Evolutionary conservation across 2,113 vertebrate species (phyloP).

Genomic region (Tragelaphus strepsiceros): DNA sequence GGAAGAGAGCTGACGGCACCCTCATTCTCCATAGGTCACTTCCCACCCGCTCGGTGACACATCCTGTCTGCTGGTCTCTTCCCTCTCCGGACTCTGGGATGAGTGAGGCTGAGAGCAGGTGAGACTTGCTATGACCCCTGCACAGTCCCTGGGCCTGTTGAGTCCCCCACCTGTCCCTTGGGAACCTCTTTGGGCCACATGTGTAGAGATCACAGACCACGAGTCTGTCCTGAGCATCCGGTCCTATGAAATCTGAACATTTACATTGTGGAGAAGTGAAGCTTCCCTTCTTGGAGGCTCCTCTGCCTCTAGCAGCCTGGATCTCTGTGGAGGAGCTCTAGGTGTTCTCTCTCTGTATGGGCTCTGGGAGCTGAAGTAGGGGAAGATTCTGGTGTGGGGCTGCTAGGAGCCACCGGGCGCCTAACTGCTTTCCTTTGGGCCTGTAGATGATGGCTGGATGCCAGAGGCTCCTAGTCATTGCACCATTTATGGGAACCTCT

Average conservation of each 20-base stretch:
- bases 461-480: neutral
- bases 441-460: neutral
- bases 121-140: neutral
- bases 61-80: neutral
- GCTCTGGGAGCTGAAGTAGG: too few species aligned
- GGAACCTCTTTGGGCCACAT: neutral
- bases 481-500: neutral
- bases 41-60: accelerated
- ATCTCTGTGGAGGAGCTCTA: neutral
- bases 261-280: neutral
- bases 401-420: accelerated
- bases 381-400: neutral
- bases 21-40: neutral
- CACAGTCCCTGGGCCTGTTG: neutral
- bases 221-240: accelerated
- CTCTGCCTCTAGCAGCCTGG: neutral
- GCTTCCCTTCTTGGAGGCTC: neutral
- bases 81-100: accelerated
- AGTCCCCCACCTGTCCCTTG: too few species aligned
- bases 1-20: neutral
- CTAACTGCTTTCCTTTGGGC: neutral
- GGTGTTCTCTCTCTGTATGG: neutral
- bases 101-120: neutral
- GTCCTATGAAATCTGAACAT: neutral
- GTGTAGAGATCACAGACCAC: accelerated